phyloP scores from a whole-genome alignment of 2,888 invertebrate species.

The Dicranocentrus wangi region DNA sequence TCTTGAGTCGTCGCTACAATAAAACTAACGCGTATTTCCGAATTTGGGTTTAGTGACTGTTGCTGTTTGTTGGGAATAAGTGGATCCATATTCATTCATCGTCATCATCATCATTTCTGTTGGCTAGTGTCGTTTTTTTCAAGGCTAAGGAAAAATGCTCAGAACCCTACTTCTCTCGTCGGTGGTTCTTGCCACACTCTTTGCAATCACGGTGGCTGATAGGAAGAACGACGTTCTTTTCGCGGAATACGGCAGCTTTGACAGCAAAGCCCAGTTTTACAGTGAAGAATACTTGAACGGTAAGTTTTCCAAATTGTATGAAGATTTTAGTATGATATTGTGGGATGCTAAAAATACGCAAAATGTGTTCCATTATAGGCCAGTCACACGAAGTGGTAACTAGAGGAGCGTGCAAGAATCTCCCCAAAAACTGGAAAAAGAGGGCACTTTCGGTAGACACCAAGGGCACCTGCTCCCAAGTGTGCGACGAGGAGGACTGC shows the following conservation, averaged over 20 bases:
- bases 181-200: conserved; percentile 8
- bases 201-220: background rate
- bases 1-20: background rate
- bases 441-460: conserved; percentile 63
- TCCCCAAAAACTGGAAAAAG: conserved; percentile 65
- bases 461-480: conserved; percentile 56
- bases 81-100: too few species aligned
- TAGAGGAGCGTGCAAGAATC: conserved; percentile 63
- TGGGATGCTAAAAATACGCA: background rate
- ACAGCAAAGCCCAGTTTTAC: conserved; percentile 67
- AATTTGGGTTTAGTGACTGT: background rate
- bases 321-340: background rate
- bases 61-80: background rate
- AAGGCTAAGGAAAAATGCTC: background rate
- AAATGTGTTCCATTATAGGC: conserved; percentile 39
- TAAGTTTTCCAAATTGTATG: conserved; percentile 23
- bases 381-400: conserved; percentile 23
- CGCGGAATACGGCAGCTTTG: conserved; percentile 63
- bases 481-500: conserved; percentile 64
- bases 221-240: conserved; percentile 61
- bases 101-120: too few species aligned
- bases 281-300: conserved; percentile 68
- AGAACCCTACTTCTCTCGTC: background rate
- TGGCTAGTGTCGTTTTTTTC: background rate
- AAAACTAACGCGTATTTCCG: background rate